phyloP scores from a whole-genome alignment of 1,140 invertebrate species.

The Mercenaria mercenaria region DNA sequence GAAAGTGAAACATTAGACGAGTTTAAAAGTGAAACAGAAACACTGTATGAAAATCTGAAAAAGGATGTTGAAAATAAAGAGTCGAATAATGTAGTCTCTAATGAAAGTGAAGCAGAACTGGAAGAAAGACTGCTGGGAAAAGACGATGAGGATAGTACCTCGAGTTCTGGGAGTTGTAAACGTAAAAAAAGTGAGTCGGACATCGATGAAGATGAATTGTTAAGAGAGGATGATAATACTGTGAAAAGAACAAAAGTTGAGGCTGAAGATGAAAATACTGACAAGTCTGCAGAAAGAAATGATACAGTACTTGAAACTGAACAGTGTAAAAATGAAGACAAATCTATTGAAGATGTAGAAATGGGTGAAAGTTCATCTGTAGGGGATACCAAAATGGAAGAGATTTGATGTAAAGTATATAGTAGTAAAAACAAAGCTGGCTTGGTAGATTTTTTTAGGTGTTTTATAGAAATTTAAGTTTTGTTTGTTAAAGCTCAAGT shows the following conservation, averaged over 20 bases:
- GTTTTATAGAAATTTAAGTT: neutral
- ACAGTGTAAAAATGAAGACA: neutral
- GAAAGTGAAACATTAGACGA: neutral
- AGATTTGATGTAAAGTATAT: neutral
- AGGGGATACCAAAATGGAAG: neutral
- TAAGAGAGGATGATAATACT: neutral
- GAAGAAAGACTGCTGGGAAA: slow-evolving; percentile 8
- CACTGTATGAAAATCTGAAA: neutral
- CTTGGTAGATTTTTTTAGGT: neutral
- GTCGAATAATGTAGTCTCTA: neutral
- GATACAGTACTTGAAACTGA: slow-evolving; percentile 16
- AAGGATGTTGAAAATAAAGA: neutral
- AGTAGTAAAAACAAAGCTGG: neutral
- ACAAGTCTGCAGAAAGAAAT: slow-evolving; percentile 9
- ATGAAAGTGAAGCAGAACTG: slow-evolving; percentile 11
- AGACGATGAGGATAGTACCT: slow-evolving; percentile 8
- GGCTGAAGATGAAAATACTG: neutral
- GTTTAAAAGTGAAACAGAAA: neutral
- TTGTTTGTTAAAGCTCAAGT: slow-evolving; percentile 2
- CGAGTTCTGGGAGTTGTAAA: neutral
- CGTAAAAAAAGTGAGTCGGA: slow-evolving; percentile 44
- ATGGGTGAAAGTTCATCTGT: neutral
- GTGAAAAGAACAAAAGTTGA: slow-evolving; percentile 31
- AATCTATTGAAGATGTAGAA: neutral
- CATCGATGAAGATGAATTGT: slow-evolving; percentile 39